Percentiles rank a stretch among this genome's conserved stretches.
phyloP scores from a whole-genome alignment of 1,140 invertebrate genomes.

The Ditylenchus dipsaci region DNA sequence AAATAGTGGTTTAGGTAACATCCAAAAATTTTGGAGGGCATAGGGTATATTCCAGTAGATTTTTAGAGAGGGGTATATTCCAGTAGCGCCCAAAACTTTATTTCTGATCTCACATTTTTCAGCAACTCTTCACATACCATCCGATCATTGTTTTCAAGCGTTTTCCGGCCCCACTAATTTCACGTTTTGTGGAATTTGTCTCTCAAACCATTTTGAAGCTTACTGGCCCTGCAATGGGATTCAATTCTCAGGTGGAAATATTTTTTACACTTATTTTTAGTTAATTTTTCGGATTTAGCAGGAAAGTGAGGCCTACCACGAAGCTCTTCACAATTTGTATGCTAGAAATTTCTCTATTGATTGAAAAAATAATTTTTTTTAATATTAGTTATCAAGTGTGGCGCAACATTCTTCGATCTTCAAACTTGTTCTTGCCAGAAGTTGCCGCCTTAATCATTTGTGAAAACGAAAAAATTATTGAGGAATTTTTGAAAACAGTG shows the following conservation, averaged over 20 bases:
- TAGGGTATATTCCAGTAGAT: no score
- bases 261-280: neutral
- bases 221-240: slow-evolving; percentile 7
- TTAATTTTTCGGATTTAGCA: neutral
- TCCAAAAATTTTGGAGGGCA: no score
- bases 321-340: slow-evolving; percentile 12
- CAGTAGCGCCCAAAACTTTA: no score
- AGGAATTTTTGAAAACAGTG: slow-evolving; percentile 14
- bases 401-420: slow-evolving; percentile 11
- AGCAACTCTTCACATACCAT: slow-evolving; percentile 19
- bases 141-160: slow-evolving; percentile 23
- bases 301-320: slow-evolving; percentile 14
- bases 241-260: neutral
- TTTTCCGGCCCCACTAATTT: slow-evolving; percentile 15
- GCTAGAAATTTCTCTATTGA: neutral
- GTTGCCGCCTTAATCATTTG: neutral
- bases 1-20: no score
- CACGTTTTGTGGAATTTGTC: slow-evolving; percentile 22
- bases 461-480: slow-evolving; percentile 11
- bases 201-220: slow-evolving; percentile 10
- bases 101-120: neutral
- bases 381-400: slow-evolving; percentile 4
- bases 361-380: no score
- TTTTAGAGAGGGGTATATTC: no score
- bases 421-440: slow-evolving; percentile 1